A percentile compares a stretch with the other conserved stretches of the same genome.
Conservation (phyloP, 2,888 invertebrate genomes). For the Chymomyza amoena region DNA sequence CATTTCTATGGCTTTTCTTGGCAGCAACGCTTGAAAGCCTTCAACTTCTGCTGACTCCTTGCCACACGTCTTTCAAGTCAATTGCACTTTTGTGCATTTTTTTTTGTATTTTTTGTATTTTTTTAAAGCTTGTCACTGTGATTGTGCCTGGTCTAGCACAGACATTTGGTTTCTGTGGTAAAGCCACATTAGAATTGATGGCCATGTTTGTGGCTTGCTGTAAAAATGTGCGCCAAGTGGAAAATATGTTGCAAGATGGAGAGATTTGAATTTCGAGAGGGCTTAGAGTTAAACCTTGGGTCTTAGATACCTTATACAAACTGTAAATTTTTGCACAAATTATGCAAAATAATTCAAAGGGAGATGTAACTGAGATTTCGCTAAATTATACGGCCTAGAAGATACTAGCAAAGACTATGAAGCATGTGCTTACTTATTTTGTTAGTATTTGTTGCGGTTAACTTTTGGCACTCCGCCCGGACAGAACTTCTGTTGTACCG, state of each 20-base stretch:
- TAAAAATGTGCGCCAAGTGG: no score
- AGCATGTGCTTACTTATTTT: no score
- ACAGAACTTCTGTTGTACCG: neutral
- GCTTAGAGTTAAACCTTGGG: neutral
- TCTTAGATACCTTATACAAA: neutral
- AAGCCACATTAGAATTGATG: slow-evolving; percentile 8
- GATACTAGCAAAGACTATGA: no score
- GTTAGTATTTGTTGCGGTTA: neutral
- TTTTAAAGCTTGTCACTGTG: slow-evolving; percentile 12
- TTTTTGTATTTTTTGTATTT: neutral
- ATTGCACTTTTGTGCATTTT: slow-evolving; percentile 66
- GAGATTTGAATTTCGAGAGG: neutral
- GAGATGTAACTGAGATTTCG: neutral
- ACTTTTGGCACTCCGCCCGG: neutral
- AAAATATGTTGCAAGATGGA: neutral
- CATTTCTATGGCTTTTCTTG: slow-evolving; percentile 17
- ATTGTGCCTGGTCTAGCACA: slow-evolving; percentile 2
- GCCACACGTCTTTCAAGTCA: slow-evolving; percentile 53
- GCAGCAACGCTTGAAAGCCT: neutral
- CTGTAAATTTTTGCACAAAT: neutral
- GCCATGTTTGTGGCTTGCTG: slow-evolving; percentile 1
- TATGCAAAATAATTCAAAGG: neutral
- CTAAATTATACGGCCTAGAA: no score
- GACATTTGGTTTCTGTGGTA: slow-evolving; percentile 1
- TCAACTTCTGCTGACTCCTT: neutral